Evolutionary conservation across 2,888 invertebrate species (phyloP).

Genomic region (Andrena dorsata): DNA sequence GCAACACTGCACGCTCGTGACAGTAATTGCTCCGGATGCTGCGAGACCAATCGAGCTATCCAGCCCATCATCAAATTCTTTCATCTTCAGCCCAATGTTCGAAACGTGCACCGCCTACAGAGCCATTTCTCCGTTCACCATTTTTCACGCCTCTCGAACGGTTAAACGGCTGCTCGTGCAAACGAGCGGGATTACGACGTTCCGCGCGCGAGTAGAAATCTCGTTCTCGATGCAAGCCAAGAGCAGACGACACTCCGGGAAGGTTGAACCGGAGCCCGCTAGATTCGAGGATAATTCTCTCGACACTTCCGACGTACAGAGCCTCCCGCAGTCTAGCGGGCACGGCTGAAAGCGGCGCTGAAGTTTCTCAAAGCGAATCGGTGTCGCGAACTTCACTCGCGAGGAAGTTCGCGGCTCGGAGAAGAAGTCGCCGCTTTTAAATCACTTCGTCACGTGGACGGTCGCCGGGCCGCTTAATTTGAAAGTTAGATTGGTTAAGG

Average conservation of each 20-base stretch:
- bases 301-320: constrained; percentile 17
- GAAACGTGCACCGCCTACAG: neutral
- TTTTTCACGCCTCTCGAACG: constrained; percentile 20
- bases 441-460: constrained; percentile 36
- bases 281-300: constrained; percentile 27
- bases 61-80: neutral
- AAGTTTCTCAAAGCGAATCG: constrained; percentile 31
- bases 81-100: neutral
- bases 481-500: constrained; percentile 55
- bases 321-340: constrained; percentile 7
- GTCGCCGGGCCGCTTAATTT: constrained; percentile 40
- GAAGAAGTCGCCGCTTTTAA: constrained; percentile 47
- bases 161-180: constrained; percentile 10
- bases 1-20: constrained; percentile 1
- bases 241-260: constrained; percentile 1
- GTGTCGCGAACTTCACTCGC: neutral
- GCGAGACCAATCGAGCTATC: neutral
- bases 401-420: neutral
- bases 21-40: constrained; percentile 6
- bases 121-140: neutral
- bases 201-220: constrained; percentile 14
- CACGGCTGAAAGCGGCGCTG: constrained; percentile 28
- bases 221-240: neutral
- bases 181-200: constrained; percentile 9
- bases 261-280: constrained; percentile 9